Conservation (phyloP, 2,797 vertebrate species). For the Anisognathus igniventris region DNA sequence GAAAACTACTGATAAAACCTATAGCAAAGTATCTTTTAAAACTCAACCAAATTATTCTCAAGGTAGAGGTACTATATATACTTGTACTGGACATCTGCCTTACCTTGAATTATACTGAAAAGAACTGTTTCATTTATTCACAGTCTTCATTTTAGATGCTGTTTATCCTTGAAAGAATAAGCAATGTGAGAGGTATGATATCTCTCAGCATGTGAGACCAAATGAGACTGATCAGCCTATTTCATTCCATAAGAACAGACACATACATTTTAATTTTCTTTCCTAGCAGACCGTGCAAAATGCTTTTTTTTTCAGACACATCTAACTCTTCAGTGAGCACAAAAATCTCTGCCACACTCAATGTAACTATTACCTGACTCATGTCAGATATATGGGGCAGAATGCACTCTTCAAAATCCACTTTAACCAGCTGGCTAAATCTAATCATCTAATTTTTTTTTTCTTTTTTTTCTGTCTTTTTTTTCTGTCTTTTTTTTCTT, state of each 20-base stretch:
- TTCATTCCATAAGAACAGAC: background rate
- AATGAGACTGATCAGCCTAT: background rate
- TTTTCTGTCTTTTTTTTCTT: background rate
- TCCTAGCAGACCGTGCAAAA: background rate
- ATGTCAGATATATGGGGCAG: background rate
- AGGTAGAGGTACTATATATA: background rate
- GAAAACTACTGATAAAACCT: background rate
- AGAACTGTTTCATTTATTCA: background rate
- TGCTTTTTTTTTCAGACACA: background rate
- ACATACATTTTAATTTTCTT: conserved; percentile 24
- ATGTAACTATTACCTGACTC: background rate
- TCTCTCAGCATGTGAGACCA: background rate
- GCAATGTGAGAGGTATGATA: background rate
- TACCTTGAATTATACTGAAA: background rate
- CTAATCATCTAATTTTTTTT: background rate
- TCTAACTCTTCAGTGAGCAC: background rate
- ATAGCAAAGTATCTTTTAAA: background rate
- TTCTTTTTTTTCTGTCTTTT: no score
- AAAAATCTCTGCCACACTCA: background rate
- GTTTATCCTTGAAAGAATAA: conserved; percentile 16
- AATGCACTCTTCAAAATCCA: background rate
- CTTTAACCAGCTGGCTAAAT: background rate
- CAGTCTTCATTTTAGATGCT: background rate
- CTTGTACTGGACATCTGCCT: background rate
- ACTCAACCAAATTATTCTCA: background rate